Evolutionary conservation across 2,113 vertebrate species (phyloP), one percentile per base, ranked within the genome.

Genomic region (Glareola pratincola): DNA sequence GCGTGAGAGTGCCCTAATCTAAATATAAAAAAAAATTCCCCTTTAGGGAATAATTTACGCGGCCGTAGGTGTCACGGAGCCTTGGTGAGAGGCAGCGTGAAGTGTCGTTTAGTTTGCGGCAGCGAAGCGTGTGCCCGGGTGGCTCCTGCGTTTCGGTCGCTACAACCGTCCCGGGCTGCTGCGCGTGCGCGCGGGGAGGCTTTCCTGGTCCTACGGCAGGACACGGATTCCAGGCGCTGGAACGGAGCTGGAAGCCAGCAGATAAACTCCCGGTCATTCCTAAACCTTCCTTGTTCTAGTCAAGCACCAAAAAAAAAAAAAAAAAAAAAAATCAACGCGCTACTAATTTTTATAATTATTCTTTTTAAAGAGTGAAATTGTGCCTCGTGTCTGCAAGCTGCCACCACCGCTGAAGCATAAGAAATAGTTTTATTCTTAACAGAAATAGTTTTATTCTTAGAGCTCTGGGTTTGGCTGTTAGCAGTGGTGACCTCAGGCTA

Each of bases 331-430:
- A 1, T 3, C 1, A 27, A 60, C 9, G 27, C 30, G 11, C 19
- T 30, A 1, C 15, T 9, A 4, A 10, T 6, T 23, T 62, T 36
- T 14, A 27, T 39, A 12, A 56, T 17, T 16, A 3, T 34, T 19
- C 43, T 60, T 36, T 8, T n/a, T 51, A 14, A 37, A 12, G 39
- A 24, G n/a, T 43, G 63, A 41, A 54, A 9, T 29, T 7, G 67
- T 26, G 18, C 14, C 12, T 15, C 39, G 14, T 36, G 23, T 3
- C 15, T 77, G 91, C 30, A 29, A 57, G 3, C 14, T 39, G 43
- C 53, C 34, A 6, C 0, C 0, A 6, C 0, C 0, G 4, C 56
- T 14, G 23, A 19, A 26, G 36, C 4, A 0, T 2, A 19, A 36
- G 20, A 30, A 20, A 2, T 9, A 8, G 5, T 41, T 88, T 69